Evolutionary conservation across 2,797 vertebrate species (phyloP), one percentile per base, ranked within the genome.

Genomic region (Arvicola amphibius): DNA sequence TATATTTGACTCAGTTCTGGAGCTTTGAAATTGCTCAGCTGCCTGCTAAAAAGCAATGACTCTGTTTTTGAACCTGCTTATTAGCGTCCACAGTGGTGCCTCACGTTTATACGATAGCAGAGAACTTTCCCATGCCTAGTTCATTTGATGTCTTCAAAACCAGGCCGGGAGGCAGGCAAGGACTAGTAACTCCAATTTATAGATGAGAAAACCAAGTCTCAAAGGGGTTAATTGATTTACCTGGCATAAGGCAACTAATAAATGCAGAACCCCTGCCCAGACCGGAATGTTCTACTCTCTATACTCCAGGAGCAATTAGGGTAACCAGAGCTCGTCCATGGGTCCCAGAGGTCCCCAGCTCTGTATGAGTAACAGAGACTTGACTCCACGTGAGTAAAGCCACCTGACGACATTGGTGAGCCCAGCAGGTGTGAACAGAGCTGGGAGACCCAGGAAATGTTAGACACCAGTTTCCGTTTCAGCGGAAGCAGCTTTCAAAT

Each of bases 101-200:
- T 95, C 69, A 86, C 69, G 46, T 97, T 96, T 97, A 94, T 94
- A 48, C 84, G 95, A 96, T 90, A 92, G 94, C 71, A 89, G 78
- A 93, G 65, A 93, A 94, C 96, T 96, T 97, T 97, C 96, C 95
- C 93, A 97, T 92, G 94, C 96, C 97, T 87, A 89, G n/a, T 79
- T 97, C 92, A 96, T 96, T 97, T 97, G 96, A 97, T 94, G 96
- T 97, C 94, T 97, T 97, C 74, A 97, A 97, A 97, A 97, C 92
- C 84, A 93, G 88, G 12, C 74, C 88, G 23, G 94, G 88, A 97
- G 85, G 78, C 88, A 96, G 29, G 51, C 87, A 88, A 92, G 88
- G 92, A 95, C 91, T 78, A 95, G 96, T 95, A 96, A 81, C 76
- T 90, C 85, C 69, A 93, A 8, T 97, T 97, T 95, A 97, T 96